Percentiles rank a stretch among this genome's conserved stretches.
phyloP scores from a whole-genome alignment of 2,888 invertebrate genomes.

The Galerucella calmariensis region DNA sequence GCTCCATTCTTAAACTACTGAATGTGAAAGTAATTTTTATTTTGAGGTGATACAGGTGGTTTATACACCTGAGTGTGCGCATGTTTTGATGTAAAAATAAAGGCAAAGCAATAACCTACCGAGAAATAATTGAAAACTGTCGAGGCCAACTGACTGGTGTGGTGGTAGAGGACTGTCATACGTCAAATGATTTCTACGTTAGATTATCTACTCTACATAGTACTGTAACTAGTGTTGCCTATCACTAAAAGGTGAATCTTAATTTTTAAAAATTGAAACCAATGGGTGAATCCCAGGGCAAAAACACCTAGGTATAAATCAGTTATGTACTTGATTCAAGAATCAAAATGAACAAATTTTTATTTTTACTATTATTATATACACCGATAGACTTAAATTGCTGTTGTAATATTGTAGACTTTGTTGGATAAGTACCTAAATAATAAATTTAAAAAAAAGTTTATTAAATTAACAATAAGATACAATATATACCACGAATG shows the following conservation, averaged over 20 bases:
- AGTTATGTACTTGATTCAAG: too few relatives aligned
- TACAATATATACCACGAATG: not conserved
- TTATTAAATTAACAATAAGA: not conserved
- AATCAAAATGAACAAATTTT: too few relatives aligned
- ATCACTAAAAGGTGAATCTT: not conserved
- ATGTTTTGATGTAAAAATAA: constrained; percentile 15
- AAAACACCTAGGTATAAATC: too few relatives aligned
- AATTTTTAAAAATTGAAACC: too few relatives aligned
- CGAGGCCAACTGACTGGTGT: not conserved
- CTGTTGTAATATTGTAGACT: too few relatives aligned
- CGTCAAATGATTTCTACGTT: not conserved
- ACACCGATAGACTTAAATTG: too few relatives aligned
- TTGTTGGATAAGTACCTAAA: too few relatives aligned
- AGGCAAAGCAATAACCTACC: constrained; percentile 1
- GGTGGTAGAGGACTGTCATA: not conserved
- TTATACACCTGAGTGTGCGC: constrained; percentile 41
- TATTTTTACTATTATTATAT: too few relatives aligned
- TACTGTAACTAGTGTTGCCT: not conserved
- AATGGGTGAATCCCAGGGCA: too few relatives aligned
- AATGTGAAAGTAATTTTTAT: constrained; percentile 23
- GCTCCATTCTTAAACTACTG: constrained; percentile 14
- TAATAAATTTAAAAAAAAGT: too few relatives aligned
- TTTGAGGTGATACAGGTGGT: constrained; percentile 41
- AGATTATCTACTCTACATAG: not conserved
- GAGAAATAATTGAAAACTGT: not conserved